phyloP scores from a whole-genome alignment of 2,888 invertebrate species.

The Trachelus troglodyta region DNA sequence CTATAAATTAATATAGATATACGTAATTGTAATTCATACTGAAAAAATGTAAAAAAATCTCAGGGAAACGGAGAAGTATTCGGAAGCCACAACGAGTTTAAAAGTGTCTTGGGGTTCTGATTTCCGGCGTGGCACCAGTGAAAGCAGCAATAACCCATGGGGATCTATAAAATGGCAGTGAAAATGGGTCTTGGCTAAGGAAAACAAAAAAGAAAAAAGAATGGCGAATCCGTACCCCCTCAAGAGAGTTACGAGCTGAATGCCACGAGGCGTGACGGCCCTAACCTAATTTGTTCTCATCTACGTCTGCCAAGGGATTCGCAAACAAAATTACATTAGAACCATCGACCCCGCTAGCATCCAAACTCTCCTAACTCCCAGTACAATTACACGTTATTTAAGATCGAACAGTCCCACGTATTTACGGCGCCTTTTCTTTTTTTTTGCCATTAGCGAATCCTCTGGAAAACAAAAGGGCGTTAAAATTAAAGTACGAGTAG shows the following conservation, averaged over 20 bases:
- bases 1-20: background rate
- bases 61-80: background rate
- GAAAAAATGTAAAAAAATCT: background rate
- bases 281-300: constrained; percentile 51
- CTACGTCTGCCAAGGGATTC: constrained; percentile 43
- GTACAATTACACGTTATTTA: constrained; percentile 37
- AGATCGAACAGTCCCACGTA: constrained; percentile 12
- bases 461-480: background rate
- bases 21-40: background rate
- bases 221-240: constrained; percentile 6
- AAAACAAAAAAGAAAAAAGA: constrained; percentile 2
- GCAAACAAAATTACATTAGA: constrained; percentile 55
- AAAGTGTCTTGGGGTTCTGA: background rate
- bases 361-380: constrained; percentile 11
- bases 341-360: constrained; percentile 27
- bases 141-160: background rate
- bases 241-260: constrained; percentile 32
- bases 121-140: background rate
- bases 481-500: background rate
- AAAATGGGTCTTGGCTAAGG: background rate
- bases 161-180: background rate
- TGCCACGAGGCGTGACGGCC: constrained; percentile 30
- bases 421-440: background rate
- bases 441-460: background rate
- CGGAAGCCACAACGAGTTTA: background rate